Evolutionary conservation across 2,113 vertebrate genomes (phyloP).

Genomic region (Hippolais icterina): DNA sequence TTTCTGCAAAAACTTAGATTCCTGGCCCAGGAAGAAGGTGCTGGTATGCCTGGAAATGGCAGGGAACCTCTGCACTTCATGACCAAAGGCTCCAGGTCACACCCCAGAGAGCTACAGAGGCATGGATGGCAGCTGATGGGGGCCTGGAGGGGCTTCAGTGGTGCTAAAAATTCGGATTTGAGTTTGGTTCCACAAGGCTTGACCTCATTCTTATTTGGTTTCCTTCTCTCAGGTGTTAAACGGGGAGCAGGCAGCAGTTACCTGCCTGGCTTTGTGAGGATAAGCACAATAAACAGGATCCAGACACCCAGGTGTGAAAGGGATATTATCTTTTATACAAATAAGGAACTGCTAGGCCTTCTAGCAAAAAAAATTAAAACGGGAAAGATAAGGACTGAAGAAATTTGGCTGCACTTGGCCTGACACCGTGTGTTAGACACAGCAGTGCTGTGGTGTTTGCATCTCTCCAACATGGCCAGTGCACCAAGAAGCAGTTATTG

Average conservation of each 20-base stretch:
- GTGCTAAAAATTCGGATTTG: not conserved
- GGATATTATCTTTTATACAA: not conserved
- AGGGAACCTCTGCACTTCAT: not conserved
- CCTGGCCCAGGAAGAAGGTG: not conserved
- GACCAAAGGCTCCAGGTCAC: not conserved
- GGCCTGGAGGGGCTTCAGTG: not conserved
- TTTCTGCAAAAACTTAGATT: not conserved
- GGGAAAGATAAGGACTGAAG: not conserved
- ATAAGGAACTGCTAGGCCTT: not conserved
- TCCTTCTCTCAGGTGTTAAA: not conserved
- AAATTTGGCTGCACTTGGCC: not conserved
- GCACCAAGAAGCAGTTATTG: not conserved
- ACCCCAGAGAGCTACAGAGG: not conserved
- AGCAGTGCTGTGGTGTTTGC: not conserved
- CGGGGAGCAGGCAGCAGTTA: not conserved
- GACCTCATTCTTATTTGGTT: not conserved
- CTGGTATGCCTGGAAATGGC: fast-evolving
- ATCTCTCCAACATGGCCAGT: not conserved
- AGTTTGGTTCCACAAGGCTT: not conserved
- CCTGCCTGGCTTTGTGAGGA: not conserved
- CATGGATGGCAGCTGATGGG: not conserved
- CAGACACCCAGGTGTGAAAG: not conserved
- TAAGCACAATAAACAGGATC: not conserved
- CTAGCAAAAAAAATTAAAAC: not conserved
- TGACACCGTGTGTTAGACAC: not conserved